Evolutionary conservation across 1,140 invertebrate species (phyloP).

Genomic region (Trachymyrmex cornetzi): DNA sequence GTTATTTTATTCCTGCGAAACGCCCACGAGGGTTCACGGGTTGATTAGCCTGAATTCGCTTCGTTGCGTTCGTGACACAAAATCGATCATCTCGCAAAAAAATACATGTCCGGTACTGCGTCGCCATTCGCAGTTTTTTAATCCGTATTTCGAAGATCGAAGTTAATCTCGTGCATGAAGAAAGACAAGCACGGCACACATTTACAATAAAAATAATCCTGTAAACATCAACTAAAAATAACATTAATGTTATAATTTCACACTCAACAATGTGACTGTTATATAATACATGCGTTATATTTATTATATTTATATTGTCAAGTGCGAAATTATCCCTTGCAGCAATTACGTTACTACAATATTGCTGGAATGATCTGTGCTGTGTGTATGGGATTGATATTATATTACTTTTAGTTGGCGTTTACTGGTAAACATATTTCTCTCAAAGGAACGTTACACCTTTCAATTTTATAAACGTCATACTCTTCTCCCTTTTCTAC

Average conservation of each 20-base stretch:
- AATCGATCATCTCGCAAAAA: constrained; percentile 9
- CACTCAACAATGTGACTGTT: no score
- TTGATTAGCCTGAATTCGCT: neutral
- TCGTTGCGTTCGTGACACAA: constrained; percentile 8
- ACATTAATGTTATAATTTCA: no score
- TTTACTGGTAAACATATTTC: neutral
- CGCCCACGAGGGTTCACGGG: neutral
- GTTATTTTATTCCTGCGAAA: neutral
- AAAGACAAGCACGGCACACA: constrained; percentile 1
- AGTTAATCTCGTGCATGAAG: neutral
- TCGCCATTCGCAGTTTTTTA: neutral
- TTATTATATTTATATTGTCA: no score
- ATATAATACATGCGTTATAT: no score
- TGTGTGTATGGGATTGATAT: no score
- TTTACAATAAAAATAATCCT: neutral
- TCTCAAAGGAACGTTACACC: neutral
- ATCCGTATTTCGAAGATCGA: neutral
- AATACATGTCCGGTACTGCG: neutral
- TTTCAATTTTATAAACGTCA: neutral
- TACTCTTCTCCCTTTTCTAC: neutral
- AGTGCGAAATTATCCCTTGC: no score
- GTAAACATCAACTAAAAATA: no score
- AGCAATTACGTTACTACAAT: no score
- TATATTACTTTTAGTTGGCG: no score
- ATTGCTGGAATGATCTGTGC: no score